phyloP scores from a whole-genome alignment of 2,113 vertebrate species.

The Leucopsar rothschildi region DNA sequence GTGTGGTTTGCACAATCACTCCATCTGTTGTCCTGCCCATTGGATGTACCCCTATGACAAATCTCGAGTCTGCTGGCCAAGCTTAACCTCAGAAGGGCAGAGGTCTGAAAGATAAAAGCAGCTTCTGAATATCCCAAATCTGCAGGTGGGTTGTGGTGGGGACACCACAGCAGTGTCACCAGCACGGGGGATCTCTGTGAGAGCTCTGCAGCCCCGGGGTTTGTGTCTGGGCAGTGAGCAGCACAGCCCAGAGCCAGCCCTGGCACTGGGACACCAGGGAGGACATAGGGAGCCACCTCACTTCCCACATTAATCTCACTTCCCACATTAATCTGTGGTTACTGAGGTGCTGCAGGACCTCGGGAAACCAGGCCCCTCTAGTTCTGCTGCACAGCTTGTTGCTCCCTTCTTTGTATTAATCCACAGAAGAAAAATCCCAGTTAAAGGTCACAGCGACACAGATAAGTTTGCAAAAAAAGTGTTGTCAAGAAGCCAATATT shows the following conservation, averaged over 20 bases:
- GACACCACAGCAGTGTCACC: neutral
- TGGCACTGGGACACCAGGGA: neutral
- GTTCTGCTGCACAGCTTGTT: neutral
- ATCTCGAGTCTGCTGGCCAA: neutral
- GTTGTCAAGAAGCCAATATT: neutral
- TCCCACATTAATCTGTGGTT: neutral
- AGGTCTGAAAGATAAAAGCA: neutral
- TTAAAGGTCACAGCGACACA: neutral
- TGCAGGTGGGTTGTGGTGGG: neutral
- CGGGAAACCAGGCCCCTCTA: rapidly evolving
- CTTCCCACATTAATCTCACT: neutral
- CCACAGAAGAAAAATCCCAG: neutral
- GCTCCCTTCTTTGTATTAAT: neutral
- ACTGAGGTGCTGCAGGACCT: neutral
- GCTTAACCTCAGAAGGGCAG: neutral
- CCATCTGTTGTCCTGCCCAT: rapidly evolving
- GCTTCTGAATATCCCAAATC: neutral
- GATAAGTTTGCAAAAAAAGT: neutral
- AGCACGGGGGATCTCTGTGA: neutral
- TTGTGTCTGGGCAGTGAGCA: neutral
- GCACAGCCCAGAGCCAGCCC: neutral
- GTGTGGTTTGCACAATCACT: neutral
- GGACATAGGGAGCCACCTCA: neutral
- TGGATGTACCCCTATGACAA: neutral
- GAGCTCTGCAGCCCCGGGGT: neutral